Percentiles rank a stretch among this genome's conserved stretches.
Evolutionary conservation across 2,113 vertebrate genomes (phyloP).

Genomic region (Clarias gariepinus): DNA sequence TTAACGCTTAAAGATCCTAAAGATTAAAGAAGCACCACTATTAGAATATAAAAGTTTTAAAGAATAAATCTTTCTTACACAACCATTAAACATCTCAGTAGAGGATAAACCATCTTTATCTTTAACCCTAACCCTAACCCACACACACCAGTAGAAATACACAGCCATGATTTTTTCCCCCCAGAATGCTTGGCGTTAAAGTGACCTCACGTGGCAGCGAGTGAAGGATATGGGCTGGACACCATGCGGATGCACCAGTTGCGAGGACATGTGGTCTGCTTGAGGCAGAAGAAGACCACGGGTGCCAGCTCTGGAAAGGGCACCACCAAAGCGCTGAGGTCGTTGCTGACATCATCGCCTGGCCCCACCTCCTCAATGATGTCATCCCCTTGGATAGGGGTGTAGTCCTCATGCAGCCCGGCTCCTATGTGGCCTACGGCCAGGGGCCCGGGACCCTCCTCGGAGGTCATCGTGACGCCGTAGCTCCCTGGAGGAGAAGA

Average conservation of each 20-base stretch:
- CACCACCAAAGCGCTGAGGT: slow-evolving; percentile 78
- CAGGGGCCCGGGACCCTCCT: slow-evolving; percentile 78
- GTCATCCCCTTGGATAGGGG: slow-evolving; percentile 68
- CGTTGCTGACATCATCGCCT: slow-evolving; percentile 77
- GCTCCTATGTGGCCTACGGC: slow-evolving; percentile 65
- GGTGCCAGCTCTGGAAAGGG: slow-evolving; percentile 93
- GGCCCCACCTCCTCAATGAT: slow-evolving; percentile 76
- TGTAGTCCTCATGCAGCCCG: slow-evolving; percentile 72
- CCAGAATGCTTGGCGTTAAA: slow-evolving; percentile 24
- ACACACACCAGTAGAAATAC: neutral
- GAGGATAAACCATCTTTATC: neutral
- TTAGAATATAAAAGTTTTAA: neutral
- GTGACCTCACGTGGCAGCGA: neutral
- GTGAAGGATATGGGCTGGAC: slow-evolving; percentile 97
- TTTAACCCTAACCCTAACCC: too few relatives aligned
- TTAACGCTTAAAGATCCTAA: neutral
- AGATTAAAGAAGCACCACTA: neutral
- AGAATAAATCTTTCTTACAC: neutral
- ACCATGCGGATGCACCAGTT: slow-evolving; percentile 99
- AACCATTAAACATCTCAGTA: neutral
- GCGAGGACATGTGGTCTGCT: slow-evolving; percentile 93
- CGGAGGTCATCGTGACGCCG: slow-evolving; percentile 79
- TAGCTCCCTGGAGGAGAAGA: slow-evolving; percentile 65
- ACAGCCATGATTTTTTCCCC: slow-evolving; percentile 24
- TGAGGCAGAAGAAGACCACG: slow-evolving; percentile 95